Percentiles rank a stretch among this genome's conserved stretches.
Evolutionary conservation across 2,113 vertebrate genomes (phyloP).

Genomic region (Pampusana beccarii): DNA sequence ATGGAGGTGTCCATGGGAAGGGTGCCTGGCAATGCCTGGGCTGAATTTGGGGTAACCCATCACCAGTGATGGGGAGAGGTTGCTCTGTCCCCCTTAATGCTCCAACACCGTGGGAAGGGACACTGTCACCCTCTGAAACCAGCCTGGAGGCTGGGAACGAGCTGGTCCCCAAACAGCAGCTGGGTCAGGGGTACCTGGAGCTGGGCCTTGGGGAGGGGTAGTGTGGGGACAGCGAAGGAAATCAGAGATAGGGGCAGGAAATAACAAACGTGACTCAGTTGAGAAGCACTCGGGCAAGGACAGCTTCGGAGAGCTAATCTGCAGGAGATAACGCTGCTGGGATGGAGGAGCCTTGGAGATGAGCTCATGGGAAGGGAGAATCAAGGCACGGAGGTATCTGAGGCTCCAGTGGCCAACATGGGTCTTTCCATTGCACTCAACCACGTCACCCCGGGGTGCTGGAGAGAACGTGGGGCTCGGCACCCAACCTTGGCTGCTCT

Average conservation of each 20-base stretch:
- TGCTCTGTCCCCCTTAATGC: not conserved
- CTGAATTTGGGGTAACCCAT: not conserved
- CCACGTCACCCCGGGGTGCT: not conserved
- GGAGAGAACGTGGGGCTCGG: rapidly evolving
- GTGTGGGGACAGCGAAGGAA: not conserved
- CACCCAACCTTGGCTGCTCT: not conserved
- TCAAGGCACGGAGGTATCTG: not conserved
- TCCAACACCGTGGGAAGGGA: not conserved
- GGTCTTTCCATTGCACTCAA: not conserved
- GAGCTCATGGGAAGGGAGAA: not conserved
- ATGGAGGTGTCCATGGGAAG: not conserved
- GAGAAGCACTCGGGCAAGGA: not conserved
- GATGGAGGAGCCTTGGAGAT: not conserved
- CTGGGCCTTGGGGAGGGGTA: not conserved
- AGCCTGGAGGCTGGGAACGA: rapidly evolving
- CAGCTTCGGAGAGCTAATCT: not conserved
- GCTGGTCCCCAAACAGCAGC: not conserved
- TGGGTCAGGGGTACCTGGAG: not conserved
- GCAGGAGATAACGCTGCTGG: not conserved
- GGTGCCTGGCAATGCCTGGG: not conserved
- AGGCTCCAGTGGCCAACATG: rapidly evolving
- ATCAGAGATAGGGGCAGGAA: slow-evolving; percentile 45
- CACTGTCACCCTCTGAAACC: not conserved
- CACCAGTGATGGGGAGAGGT: not conserved
- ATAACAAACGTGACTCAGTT: slow-evolving; percentile 39